These are phyloP conservation scores for Podarcis muralis DNA, from an alignment of 2,113 vertebrate genomes.

Conservation along the genomic window DNA sequence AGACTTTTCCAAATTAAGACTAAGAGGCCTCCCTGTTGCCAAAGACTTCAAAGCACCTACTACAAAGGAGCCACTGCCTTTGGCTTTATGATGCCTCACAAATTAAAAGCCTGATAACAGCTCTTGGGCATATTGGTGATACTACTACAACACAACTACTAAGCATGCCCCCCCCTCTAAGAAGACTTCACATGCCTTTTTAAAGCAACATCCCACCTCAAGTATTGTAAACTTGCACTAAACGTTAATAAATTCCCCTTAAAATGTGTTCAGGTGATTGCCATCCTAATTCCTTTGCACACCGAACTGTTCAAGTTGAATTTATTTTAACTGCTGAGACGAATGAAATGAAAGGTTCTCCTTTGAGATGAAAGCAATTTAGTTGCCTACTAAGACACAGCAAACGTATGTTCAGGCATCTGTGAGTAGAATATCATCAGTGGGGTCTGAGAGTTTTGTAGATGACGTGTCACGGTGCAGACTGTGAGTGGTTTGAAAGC, in stretches of 20 bases:
- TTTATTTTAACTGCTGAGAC: background rate
- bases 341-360: background rate
- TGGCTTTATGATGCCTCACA: background rate
- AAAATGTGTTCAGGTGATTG: background rate
- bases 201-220: background rate
- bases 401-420: background rate
- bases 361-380: background rate
- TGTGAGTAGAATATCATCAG: background rate
- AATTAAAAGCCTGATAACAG: background rate
- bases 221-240: background rate
- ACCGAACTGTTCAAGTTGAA: background rate
- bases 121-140: background rate
- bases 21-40: background rate
- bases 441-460: background rate
- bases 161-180: background rate
- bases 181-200: background rate
- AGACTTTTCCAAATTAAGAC: background rate
- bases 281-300: background rate
- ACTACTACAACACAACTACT: background rate
- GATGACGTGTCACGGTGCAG: background rate
- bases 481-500: background rate
- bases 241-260: background rate
- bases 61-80: background rate
- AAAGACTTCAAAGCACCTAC: background rate
- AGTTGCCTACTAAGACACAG: background rate